Base-by-base conservation (phyloP, 2,888 invertebrate species). In the Psococerastis gibbosa region DNA sequence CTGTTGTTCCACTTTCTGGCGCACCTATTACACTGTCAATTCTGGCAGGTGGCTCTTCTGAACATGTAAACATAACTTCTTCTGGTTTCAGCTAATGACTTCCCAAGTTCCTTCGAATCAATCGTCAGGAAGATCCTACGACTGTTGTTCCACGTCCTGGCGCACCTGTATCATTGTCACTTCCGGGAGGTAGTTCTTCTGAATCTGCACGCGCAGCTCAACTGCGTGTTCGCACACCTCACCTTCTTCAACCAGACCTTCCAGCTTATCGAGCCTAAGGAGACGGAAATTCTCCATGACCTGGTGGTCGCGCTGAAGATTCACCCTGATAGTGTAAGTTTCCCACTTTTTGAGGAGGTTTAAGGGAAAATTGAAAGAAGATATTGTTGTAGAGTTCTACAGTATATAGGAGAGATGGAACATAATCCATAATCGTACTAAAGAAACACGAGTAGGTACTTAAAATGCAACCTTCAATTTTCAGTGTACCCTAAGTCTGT, bases 1-100 rank as follows among this genome's bases (percentile, higher is more conserved):
- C 77, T 92, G 68, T 75, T 92, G 70, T 92, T 91, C 74, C 94
- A 94, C 70, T 92, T 95, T 65, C 75, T 95, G 72, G 92, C 92
- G 65, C 95, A 97, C 72, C 73, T 95, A 65, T 94, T 94, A 72
- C 89, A 91, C 64, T 83, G 87, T 67, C 95, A 97, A 75, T 94
- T 92, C 73, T 78, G 85, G 66, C 87, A 92, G 71, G 80, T 94
- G 57, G 83, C 87, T 61, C 73, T 87, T 63, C 75, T 95, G 64
- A 83, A 85, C 55, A 73, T 95, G 62, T 91, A 94, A 70, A 82
- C 88, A 61, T 92, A 95, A 69, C 78, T 95, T 48, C 48, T 55
- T 51, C 56, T 48, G 51, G 52, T 65, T 67, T 44, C 66, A 85
- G 88, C 83, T 58, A 83, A 87, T 68, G 80, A 84, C 70, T 97